phyloP scores from a whole-genome alignment of 2,113 vertebrate species.

The Periophthalmodon schlosseri region DNA sequence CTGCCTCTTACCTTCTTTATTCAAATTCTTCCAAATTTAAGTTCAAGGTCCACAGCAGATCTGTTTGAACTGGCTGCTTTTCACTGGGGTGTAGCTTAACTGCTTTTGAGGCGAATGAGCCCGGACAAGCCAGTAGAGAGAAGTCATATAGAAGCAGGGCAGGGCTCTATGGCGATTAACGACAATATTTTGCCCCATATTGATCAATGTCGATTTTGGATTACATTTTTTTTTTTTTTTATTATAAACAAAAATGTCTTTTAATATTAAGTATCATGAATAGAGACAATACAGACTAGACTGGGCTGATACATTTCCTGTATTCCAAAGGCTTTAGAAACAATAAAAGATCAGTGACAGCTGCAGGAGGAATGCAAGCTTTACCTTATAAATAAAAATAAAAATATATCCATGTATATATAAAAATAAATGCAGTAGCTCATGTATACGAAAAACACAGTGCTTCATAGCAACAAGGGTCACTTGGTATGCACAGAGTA shows the following conservation, averaged over 20 bases:
- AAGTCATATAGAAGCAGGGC: conserved; percentile 23
- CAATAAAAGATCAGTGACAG: conserved; percentile 23
- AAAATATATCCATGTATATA: not conserved
- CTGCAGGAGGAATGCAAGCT: too few species aligned
- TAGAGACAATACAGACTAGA: too few species aligned
- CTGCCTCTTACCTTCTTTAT: conserved; percentile 67
- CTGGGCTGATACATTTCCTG: conserved; percentile 40
- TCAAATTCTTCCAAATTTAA: conserved; percentile 71
- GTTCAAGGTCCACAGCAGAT: conserved; percentile 64
- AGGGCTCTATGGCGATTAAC: too few species aligned
- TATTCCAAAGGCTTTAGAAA: conserved; percentile 47
- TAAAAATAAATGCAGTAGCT: conserved; percentile 31
- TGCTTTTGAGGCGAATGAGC: conserved; percentile 32
- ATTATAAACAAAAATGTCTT: not conserved
- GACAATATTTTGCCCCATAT: not conserved
- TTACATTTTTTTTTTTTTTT: not conserved
- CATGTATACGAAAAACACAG: conserved; percentile 1
- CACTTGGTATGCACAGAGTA: conserved; percentile 19
- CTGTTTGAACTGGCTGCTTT: conserved; percentile 61
- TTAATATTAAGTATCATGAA: not conserved
- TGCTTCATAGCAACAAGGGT: not conserved
- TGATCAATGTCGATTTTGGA: not conserved
- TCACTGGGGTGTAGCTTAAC: conserved; percentile 21
- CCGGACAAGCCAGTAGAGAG: conserved; percentile 21
- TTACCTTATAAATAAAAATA: too few species aligned